These are phyloP conservation scores for Zelostemma sp. DNA, from an alignment of 1,140 invertebrate species.

Conservation along the genomic window DNA sequence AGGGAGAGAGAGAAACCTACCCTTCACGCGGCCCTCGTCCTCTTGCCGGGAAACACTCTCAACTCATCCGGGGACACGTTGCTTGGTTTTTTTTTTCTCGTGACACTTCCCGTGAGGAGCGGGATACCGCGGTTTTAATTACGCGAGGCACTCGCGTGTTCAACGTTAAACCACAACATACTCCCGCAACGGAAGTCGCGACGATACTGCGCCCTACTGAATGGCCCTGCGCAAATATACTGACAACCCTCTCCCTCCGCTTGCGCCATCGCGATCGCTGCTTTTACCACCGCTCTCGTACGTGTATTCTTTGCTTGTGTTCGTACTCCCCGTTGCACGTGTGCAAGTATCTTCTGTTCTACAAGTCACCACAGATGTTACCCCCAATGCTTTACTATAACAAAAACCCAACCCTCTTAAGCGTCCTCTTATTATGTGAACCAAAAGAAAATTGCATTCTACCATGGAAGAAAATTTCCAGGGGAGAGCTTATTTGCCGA, in stretches of 20 bases:
- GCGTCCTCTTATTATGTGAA: conserved; percentile 42
- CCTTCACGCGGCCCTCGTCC: conserved; percentile 34
- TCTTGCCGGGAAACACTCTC: conserved; percentile 21
- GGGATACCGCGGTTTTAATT: conserved; percentile 33
- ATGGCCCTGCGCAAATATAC: conserved; percentile 70
- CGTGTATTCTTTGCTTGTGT: background rate
- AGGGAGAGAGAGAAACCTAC: conserved; percentile 23
- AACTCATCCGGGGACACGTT: conserved; percentile 24
- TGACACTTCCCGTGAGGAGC: conserved; percentile 33
- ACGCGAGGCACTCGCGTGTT: conserved; percentile 39
- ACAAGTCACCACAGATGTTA: conserved; percentile 45
- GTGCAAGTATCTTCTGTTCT: conserved; percentile 37
- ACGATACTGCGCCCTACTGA: conserved; percentile 70
- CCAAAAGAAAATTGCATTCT: conserved; percentile 38
- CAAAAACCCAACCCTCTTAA: conserved; percentile 39
- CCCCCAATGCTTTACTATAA: conserved; percentile 30
- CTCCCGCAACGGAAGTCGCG: conserved; percentile 66
- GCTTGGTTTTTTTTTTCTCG: conserved; percentile 14
- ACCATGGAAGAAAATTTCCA: too few species aligned
- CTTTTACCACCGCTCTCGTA: conserved; percentile 47
- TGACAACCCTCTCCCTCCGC: conserved; percentile 61
- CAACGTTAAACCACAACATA: conserved; percentile 64
- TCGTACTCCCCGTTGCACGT: conserved; percentile 3
- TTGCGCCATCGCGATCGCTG: conserved; percentile 44
- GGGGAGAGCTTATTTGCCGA: too few species aligned